Conservation (phyloP, 1,140 invertebrate genomes). For the Polyergus mexicanus region DNA sequence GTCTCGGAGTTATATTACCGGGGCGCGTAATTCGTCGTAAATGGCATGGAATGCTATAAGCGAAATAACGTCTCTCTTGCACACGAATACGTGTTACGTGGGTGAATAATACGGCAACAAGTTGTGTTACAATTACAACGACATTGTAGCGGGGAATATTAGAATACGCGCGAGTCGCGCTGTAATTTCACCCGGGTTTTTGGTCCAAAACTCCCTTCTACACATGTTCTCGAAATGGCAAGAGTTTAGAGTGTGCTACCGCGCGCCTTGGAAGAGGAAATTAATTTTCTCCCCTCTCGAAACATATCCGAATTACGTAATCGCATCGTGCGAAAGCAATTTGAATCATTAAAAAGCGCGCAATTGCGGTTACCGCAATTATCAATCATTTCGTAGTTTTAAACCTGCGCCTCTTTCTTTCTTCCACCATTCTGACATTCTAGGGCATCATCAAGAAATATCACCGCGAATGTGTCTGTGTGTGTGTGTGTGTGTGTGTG, state of each 20-base stretch:
- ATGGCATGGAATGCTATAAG: slow-evolving; percentile 5
- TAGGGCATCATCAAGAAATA: not conserved
- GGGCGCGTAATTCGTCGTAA: slow-evolving; percentile 5
- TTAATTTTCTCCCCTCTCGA: slow-evolving; percentile 11
- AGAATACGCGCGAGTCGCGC: slow-evolving; percentile 5
- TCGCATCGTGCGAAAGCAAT: not conserved
- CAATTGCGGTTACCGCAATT: not conserved
- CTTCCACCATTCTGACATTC: not conserved
- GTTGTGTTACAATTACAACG: not conserved
- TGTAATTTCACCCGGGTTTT: slow-evolving; percentile 10
- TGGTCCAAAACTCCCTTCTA: not conserved
- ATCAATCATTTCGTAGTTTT: not conserved
- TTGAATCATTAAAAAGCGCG: not conserved
- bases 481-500: no score
- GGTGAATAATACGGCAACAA: slow-evolving; percentile 33
- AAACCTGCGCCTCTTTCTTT: not conserved
- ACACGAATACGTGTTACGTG: slow-evolving; percentile 12
- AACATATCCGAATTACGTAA: slow-evolving; percentile 7
- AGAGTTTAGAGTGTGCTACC: not conserved
- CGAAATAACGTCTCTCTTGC: slow-evolving; percentile 18
- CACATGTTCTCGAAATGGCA: not conserved
- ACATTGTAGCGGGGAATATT: slow-evolving; percentile 11
- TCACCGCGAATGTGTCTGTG: not conserved
- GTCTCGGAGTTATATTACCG: slow-evolving; percentile 22
- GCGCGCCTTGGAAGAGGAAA: slow-evolving; percentile 17